Percentiles rank a stretch among this genome's conserved stretches.
Evolutionary conservation across 23 tunicate genomes (phyloP).

Genomic region (Corella eumyota): DNA sequence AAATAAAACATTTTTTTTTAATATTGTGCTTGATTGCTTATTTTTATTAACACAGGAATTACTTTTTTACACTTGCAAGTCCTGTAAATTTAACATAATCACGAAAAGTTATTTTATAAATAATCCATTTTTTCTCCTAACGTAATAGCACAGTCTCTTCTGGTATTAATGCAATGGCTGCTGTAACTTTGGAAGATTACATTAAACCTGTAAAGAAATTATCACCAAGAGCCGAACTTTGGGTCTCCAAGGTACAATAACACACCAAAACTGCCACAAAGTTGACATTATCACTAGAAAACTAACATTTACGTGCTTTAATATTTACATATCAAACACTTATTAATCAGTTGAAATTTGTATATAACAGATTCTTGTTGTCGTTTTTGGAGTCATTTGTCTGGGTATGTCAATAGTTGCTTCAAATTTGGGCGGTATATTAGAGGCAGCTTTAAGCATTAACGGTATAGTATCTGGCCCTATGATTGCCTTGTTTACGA

Average conservation of each 20-base stretch:
- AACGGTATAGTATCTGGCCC: slow-evolving; percentile 78
- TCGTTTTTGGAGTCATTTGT: slow-evolving; percentile 47
- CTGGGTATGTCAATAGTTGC: slow-evolving; percentile 69
- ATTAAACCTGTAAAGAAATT: slow-evolving; percentile 37
- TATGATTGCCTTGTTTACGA: slow-evolving; percentile 47
- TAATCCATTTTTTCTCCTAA: neutral
- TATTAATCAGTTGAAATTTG: too few species aligned
- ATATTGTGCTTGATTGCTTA: too few species aligned
- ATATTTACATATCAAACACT: too few species aligned
- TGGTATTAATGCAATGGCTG: slow-evolving; percentile 71
- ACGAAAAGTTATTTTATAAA: too few species aligned
- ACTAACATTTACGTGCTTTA: neutral
- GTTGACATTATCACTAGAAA: neutral
- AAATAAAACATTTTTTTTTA: too few species aligned
- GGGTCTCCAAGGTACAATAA: slow-evolving; percentile 21
- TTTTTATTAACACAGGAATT: too few species aligned
- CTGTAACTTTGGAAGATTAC: slow-evolving; percentile 59
- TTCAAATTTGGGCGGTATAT: slow-evolving; percentile 47
- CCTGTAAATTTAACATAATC: too few species aligned
- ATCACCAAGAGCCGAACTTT: slow-evolving; percentile 12
- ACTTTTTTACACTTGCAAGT: too few species aligned
- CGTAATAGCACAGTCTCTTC: slow-evolving; percentile 50
- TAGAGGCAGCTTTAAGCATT: slow-evolving; percentile 74
- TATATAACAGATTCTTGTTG: slow-evolving; percentile 33
- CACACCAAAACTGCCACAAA: neutral